phyloP scores from a whole-genome alignment of 2,113 vertebrate species.

The Tenrec ecaudatus region DNA sequence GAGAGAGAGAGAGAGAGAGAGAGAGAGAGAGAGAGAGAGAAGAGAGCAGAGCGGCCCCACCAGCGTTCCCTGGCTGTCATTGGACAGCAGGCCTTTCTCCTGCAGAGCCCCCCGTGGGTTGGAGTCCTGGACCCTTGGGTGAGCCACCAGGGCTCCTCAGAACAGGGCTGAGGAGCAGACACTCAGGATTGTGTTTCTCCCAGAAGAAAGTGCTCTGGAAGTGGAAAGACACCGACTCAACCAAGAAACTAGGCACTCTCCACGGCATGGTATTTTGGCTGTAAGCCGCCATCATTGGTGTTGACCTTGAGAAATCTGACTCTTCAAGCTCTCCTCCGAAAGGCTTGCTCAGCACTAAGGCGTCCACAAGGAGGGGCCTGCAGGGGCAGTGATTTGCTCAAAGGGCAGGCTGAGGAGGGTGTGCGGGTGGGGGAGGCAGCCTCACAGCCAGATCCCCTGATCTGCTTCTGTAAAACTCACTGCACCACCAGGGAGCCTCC shows the following conservation, averaged over 20 bases:
- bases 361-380: background rate
- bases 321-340: conserved; percentile 10
- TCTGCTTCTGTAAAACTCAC: background rate
- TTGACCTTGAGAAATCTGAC: no score
- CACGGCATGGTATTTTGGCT: background rate
- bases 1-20: background rate
- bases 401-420: no score
- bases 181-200: background rate
- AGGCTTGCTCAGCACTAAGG: background rate
- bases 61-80: background rate
- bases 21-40: no score
- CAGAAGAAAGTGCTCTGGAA: conserved; percentile 1
- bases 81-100: background rate
- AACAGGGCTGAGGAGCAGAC: background rate
- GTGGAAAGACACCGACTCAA: conserved; percentile 50
- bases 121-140: background rate
- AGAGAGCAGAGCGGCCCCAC: background rate
- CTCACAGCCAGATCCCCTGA: background rate
- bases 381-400: no score
- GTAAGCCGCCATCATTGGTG: background rate
- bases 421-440: background rate
- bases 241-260: conserved; percentile 28
- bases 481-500: no score
- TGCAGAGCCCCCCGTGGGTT: background rate
- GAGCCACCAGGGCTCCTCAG: background rate